Evolutionary conservation across 2,888 invertebrate genomes (phyloP).

Genomic region (Cheilosia urbana): DNA sequence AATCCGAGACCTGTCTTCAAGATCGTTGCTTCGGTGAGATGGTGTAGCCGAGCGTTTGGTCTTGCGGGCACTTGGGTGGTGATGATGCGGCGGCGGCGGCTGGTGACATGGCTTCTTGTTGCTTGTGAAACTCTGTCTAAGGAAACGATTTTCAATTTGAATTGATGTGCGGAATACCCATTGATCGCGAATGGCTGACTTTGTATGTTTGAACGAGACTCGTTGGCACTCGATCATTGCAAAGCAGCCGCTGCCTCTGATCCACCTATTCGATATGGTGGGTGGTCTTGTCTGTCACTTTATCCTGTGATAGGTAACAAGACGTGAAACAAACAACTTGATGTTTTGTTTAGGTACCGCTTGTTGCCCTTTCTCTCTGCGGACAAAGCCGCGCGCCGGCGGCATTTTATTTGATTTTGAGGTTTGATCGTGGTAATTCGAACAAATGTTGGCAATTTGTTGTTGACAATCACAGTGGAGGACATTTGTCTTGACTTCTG

Average conservation of each 20-base stretch:
- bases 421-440: too few species aligned
- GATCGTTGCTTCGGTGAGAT: slow-evolving; percentile 54
- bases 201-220: slow-evolving; percentile 11
- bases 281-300: slow-evolving; percentile 52
- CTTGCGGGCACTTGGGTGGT: slow-evolving; percentile 66
- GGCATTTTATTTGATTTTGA: too few species aligned
- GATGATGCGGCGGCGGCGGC: not conserved
- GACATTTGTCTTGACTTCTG: too few species aligned
- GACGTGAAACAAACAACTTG: slow-evolving; percentile 18
- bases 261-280: slow-evolving; percentile 27
- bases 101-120: slow-evolving; percentile 53
- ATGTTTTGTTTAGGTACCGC: slow-evolving; percentile 5
- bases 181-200: slow-evolving; percentile 44
- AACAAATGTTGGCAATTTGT: too few species aligned
- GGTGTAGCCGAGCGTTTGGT: slow-evolving; percentile 54
- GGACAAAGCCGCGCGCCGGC: too few species aligned
- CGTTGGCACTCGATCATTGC: slow-evolving; percentile 56
- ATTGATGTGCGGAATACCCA: slow-evolving; percentile 53
- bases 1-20: slow-evolving; percentile 71
- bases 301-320: slow-evolving; percentile 32
- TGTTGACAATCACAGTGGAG: too few species aligned
- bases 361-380: slow-evolving; percentile 7
- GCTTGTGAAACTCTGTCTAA: slow-evolving; percentile 58
- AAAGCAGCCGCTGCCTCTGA: slow-evolving; percentile 13
- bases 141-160: slow-evolving; percentile 50